Conservation (phyloP, 1,140 invertebrate species). For the Drosophila bifasciata region DNA sequence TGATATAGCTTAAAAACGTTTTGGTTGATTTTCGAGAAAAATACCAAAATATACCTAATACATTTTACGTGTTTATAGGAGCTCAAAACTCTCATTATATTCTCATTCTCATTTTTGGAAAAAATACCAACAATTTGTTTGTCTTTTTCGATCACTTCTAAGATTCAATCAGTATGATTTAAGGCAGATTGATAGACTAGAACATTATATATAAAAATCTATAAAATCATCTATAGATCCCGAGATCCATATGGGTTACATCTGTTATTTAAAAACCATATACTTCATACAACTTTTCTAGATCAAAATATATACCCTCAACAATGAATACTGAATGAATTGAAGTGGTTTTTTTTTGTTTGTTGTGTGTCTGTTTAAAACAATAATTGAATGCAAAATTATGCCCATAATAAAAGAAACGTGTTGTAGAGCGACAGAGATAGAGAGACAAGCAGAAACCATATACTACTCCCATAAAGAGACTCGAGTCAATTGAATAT, state of each 20-base stretch:
- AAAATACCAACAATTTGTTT: not conserved
- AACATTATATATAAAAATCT: too few relatives aligned
- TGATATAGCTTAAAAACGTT: too few relatives aligned
- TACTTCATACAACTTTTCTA: constrained; percentile 38
- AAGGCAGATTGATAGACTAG: too few relatives aligned
- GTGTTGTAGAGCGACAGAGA: constrained; percentile 21
- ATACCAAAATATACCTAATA: too few relatives aligned
- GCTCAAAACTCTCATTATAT: too few relatives aligned
- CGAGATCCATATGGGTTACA: too few relatives aligned
- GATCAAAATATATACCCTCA: constrained; percentile 24
- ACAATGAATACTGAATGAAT: constrained; percentile 44
- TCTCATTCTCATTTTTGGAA: too few relatives aligned
- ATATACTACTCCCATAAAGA: constrained; percentile 11
- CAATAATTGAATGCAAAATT: constrained; percentile 43
- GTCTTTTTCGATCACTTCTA: not conserved
- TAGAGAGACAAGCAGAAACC: constrained; percentile 1
- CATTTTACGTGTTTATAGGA: too few relatives aligned
- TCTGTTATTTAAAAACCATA: not conserved
- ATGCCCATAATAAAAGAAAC: constrained; percentile 53
- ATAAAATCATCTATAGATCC: too few relatives aligned
- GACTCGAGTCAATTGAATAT: constrained; percentile 29
- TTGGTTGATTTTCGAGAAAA: too few relatives aligned
- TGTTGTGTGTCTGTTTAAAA: constrained; percentile 7
- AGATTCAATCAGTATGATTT: too few relatives aligned
- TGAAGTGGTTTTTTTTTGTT: constrained; percentile 15